These are phyloP conservation scores for Autographa gamma DNA, from an alignment of 2,888 invertebrate genomes.

Conservation along the genomic window DNA sequence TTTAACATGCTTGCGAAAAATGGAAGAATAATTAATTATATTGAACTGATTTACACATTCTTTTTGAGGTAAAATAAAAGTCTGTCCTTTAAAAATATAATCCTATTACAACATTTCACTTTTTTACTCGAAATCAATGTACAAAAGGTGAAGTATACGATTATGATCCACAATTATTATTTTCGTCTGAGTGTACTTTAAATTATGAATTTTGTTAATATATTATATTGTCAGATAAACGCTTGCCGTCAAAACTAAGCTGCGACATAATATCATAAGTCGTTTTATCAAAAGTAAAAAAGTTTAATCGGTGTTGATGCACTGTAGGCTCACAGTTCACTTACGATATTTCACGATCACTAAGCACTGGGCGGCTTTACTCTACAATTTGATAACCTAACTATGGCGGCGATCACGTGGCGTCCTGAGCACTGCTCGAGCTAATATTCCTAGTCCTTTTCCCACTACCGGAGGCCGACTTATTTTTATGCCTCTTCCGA, in stretches of 20 bases:
- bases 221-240: neutral
- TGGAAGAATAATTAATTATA: neutral
- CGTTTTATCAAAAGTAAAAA: neutral
- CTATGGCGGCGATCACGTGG: constrained; percentile 72
- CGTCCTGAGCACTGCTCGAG: constrained; percentile 79
- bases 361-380: constrained; percentile 39
- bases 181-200: neutral
- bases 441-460: constrained; percentile 85
- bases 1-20: neutral
- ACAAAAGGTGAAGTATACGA: neutral
- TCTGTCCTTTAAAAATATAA: neutral
- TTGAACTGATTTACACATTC: neutral
- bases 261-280: neutral
- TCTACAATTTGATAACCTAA: constrained; percentile 85
- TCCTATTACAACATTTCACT: constrained; percentile 1
- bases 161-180: neutral
- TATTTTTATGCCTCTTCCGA: constrained; percentile 80
- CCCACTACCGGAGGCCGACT: constrained; percentile 79
- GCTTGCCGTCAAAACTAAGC: neutral
- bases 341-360: constrained; percentile 20
- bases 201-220: neutral
- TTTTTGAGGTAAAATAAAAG: neutral
- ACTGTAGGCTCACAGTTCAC: constrained; percentile 43
- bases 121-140: neutral
- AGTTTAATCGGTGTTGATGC: neutral